Percentiles rank a stretch among this genome's conserved stretches.
Evolutionary conservation across 2,888 invertebrate species (phyloP).

Genomic region (Drosophila tanythrix): DNA sequence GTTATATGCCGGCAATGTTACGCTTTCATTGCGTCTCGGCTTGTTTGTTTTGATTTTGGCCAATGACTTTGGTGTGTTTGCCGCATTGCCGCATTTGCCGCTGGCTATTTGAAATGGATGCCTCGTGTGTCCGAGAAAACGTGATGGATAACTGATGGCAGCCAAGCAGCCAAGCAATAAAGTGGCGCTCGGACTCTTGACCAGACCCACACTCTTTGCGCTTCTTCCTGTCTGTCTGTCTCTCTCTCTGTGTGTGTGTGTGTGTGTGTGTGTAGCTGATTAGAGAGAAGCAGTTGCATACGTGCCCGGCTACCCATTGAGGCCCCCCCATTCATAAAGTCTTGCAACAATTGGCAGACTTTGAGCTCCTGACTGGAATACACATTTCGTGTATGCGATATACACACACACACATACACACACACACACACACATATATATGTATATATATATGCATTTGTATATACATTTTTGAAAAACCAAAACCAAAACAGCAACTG

Average conservation of each 20-base stretch:
- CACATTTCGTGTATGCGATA: slow-evolving; percentile 49
- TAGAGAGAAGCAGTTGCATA: slow-evolving; percentile 71
- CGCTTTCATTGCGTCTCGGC: background rate
- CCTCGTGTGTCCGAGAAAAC: slow-evolving; percentile 83
- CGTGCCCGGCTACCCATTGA: slow-evolving; percentile 55
- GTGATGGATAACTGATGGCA: slow-evolving; percentile 81
- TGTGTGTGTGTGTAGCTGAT: slow-evolving; percentile 46
- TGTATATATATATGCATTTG: background rate
- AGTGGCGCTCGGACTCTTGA: slow-evolving; percentile 41
- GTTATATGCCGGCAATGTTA: slow-evolving; percentile 19
- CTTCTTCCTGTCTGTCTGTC: slow-evolving; percentile 64
- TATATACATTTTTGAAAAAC: slow-evolving; percentile 66
- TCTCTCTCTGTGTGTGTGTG: slow-evolving; percentile 7
- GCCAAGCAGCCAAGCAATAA: slow-evolving; percentile 11
- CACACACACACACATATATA: slow-evolving; percentile 1
- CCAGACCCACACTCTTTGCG: slow-evolving; percentile 42
- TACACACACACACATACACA: background rate
- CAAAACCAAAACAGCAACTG: slow-evolving; percentile 47
- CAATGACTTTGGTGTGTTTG: slow-evolving; percentile 16
- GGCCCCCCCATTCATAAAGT: slow-evolving; percentile 60
- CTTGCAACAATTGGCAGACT: slow-evolving; percentile 64
- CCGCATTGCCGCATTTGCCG: slow-evolving; percentile 28
- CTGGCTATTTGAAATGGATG: slow-evolving; percentile 82
- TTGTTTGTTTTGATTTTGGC: slow-evolving; percentile 54
- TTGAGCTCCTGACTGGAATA: slow-evolving; percentile 76